A percentile compares a stretch with the other conserved stretches of the same genome.
Evolutionary conservation across 2,888 invertebrate genomes (phyloP).

Genomic region (Stramonita haemastoma): DNA sequence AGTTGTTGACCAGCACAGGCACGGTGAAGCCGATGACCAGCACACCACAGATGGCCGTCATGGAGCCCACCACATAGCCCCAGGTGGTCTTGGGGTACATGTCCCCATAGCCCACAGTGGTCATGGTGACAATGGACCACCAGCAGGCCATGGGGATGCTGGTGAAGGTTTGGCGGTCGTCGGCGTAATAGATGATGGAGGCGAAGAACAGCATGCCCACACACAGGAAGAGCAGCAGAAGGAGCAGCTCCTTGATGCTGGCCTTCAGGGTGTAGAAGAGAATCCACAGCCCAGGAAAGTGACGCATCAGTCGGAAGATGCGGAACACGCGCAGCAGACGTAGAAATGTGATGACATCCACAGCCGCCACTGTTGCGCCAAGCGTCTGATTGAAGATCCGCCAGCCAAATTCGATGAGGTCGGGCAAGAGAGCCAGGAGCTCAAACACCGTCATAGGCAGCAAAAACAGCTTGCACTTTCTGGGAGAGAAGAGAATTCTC

Average conservation of each 20-base stretch:
- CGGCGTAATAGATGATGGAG: constrained; percentile 63
- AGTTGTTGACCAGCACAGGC: constrained; percentile 73
- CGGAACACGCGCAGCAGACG: constrained; percentile 57
- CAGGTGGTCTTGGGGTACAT: constrained; percentile 52
- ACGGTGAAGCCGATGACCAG: constrained; percentile 71
- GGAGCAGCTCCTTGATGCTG: constrained; percentile 60
- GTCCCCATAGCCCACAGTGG: constrained; percentile 66
- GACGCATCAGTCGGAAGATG: constrained; percentile 59
- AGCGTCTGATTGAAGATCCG: neutral
- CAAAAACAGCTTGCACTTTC: constrained; percentile 49
- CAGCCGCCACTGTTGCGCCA: neutral
- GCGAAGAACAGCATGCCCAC: constrained; percentile 63
- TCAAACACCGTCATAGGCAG: constrained; percentile 56
- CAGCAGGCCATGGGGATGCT: constrained; percentile 61
- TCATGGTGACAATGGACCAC: constrained; percentile 67
- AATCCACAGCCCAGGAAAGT: constrained; percentile 61
- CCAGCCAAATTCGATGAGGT: constrained; percentile 53
- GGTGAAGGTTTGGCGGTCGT: constrained; percentile 50
- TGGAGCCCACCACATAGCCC: constrained; percentile 66
- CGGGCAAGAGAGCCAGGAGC: constrained; percentile 55
- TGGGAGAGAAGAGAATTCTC: constrained; percentile 53
- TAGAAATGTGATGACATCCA: constrained; percentile 50
- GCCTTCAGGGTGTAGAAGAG: constrained; percentile 63
- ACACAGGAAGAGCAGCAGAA: constrained; percentile 59
- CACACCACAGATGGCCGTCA: constrained; percentile 66